Evolutionary conservation across 2,888 invertebrate species (phyloP).

Genomic region (Platycnemis pennipes): DNA sequence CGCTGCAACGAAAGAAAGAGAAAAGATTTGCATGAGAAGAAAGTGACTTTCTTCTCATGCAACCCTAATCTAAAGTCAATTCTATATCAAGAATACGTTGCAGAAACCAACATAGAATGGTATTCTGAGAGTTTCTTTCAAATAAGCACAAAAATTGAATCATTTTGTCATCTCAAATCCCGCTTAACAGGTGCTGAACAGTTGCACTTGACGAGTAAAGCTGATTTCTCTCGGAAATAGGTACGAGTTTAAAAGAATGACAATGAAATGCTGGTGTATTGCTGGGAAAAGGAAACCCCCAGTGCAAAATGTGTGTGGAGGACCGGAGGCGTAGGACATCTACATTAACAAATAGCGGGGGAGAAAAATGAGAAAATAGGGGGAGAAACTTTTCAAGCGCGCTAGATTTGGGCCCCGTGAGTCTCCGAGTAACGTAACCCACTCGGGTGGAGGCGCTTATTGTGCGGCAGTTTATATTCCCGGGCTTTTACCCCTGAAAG

Average conservation of each 20-base stretch:
- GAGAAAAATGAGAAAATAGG: background rate
- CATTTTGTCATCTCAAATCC: background rate
- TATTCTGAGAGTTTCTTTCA: background rate
- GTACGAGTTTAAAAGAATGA: background rate
- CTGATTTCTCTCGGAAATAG: background rate
- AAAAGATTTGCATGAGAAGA: too few species aligned
- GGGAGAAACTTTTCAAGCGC: background rate
- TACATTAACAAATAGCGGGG: background rate
- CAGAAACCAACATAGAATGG: background rate
- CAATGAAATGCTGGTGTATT: background rate
- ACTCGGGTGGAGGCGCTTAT: background rate
- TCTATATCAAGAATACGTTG: background rate
- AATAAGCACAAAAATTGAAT: background rate
- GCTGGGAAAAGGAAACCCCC: background rate
- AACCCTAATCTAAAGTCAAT: too few species aligned
- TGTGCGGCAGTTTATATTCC: background rate
- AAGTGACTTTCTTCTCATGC: too few species aligned
- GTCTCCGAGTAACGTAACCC: background rate
- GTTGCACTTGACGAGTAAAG: background rate
- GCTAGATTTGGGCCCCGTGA: background rate
- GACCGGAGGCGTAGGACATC: too few species aligned
- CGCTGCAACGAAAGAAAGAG: too few species aligned
- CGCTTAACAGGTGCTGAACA: background rate
- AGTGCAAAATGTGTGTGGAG: background rate
- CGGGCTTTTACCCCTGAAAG: slow-evolving; percentile 6